Percentiles rank a stretch among this genome's conserved stretches.
phyloP scores from a whole-genome alignment of 2,113 vertebrate species.

The Chamaea fasciata region DNA sequence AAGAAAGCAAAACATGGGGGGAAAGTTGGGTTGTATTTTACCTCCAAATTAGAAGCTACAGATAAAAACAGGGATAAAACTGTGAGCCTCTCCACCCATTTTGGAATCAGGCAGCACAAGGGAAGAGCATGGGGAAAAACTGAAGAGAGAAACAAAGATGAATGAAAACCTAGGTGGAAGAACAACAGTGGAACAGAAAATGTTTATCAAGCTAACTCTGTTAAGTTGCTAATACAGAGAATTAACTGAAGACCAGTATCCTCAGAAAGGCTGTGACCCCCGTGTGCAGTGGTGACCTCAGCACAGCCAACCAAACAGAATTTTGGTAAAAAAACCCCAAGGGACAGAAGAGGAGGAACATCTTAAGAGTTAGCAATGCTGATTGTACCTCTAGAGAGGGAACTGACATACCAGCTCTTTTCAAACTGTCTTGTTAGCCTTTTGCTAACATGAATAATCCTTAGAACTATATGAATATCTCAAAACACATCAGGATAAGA shows the following conservation, averaged over 20 bases:
- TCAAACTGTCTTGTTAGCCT: not conserved
- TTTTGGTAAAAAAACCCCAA: not conserved
- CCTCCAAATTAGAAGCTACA: not conserved
- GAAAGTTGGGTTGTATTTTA: not conserved
- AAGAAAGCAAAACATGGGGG: not conserved
- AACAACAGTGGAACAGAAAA: not conserved
- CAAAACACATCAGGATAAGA: not conserved
- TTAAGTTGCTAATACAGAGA: not conserved
- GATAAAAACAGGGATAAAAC: not conserved
- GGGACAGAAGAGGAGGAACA: not conserved
- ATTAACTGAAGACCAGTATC: not conserved
- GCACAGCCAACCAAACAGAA: not conserved
- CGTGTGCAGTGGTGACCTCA: not conserved
- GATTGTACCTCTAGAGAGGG: not conserved
- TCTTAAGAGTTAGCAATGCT: not conserved
- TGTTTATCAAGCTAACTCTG: not conserved
- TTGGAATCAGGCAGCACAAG: not conserved
- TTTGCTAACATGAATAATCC: not conserved
- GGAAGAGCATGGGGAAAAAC: not conserved
- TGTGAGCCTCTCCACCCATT: not conserved
- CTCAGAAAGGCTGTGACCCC: not conserved
- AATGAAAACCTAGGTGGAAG: not conserved
- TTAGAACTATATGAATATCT: not conserved
- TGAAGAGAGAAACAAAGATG: not conserved
- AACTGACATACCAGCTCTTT: not conserved